phyloP scores from a whole-genome alignment of 2,113 vertebrate species.

The Ondatra zibethicus region DNA sequence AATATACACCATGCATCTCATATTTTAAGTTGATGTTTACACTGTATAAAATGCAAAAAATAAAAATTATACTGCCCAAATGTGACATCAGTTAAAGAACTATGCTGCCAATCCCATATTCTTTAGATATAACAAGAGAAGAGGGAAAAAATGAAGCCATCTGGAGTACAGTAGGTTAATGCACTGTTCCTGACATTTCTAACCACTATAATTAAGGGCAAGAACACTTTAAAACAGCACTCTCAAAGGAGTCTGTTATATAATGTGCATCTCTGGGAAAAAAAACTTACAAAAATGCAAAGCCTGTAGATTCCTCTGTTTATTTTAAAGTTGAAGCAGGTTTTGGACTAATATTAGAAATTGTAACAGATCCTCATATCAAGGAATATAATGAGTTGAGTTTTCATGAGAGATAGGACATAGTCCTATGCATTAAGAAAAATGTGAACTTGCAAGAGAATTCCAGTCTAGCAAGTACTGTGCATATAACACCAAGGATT shows the following conservation, averaged over 20 bases:
- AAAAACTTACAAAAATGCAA: slow-evolving; percentile 15
- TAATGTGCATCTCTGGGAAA: neutral
- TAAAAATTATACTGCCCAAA: slow-evolving; percentile 33
- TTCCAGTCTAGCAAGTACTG: neutral
- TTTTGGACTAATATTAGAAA: neutral
- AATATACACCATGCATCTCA: slow-evolving; percentile 41
- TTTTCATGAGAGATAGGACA: slow-evolving; percentile 17
- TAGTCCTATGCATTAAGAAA: neutral
- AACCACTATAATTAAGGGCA: slow-evolving; percentile 40
- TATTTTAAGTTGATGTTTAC: slow-evolving; percentile 7
- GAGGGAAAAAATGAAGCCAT: slow-evolving; percentile 15
- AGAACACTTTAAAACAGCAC: slow-evolving; percentile 14
- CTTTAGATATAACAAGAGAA: slow-evolving; percentile 36
- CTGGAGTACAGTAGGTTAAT: slow-evolving; percentile 51
- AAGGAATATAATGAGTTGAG: slow-evolving; percentile 20
- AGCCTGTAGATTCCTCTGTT: neutral
- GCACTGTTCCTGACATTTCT: slow-evolving; percentile 46
- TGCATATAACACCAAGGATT: neutral
- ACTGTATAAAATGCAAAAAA: slow-evolving; percentile 9
- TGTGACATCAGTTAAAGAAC: neutral
- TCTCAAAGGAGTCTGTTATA: neutral
- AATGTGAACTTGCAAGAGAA: neutral
- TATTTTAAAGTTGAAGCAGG: neutral
- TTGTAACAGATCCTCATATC: slow-evolving; percentile 9
- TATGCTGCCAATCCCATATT: slow-evolving; percentile 19